A percentile compares a stretch with the other conserved stretches of the same genome.
Conservation (phyloP, 2,797 vertebrate species). For the Anguilla pacifica region DNA sequence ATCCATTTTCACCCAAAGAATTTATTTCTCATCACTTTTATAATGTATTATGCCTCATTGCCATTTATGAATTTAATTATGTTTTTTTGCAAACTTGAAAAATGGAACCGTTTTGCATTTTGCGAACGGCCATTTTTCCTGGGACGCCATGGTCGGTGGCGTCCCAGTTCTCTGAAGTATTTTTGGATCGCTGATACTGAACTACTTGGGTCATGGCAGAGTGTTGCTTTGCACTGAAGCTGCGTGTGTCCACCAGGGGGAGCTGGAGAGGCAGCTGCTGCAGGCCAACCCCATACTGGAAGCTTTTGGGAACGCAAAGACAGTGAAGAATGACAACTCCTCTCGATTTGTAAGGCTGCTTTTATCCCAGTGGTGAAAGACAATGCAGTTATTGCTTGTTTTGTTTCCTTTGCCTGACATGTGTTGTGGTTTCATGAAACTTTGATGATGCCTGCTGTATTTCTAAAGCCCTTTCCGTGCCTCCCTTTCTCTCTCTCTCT, state of each 20-base stretch:
- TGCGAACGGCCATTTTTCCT: not conserved
- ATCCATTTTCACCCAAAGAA: not conserved
- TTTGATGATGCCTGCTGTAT: conserved; percentile 16
- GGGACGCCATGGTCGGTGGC: not conserved
- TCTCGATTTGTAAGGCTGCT: conserved; percentile 82
- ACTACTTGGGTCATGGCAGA: not conserved
- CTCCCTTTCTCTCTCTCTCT: conserved; percentile 22
- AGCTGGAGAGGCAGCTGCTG: conserved; percentile 86
- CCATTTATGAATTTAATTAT: conserved; percentile 14
- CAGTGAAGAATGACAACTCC: conserved; percentile 90
- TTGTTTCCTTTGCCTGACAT: not conserved
- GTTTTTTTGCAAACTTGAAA: not conserved
- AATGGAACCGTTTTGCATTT: not conserved
- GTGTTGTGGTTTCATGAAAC: not conserved
- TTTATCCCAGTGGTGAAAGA: not conserved
- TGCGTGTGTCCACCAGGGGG: conserved; percentile 71
- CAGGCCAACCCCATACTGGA: conserved; percentile 89
- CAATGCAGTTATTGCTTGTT: not conserved
- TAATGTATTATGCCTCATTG: conserved; percentile 6
- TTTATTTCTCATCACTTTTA: conserved; percentile 3
- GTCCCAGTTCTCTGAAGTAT: not conserved
- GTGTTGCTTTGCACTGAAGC: not conserved
- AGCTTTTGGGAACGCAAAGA: conserved; percentile 89
- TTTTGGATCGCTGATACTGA: conserved; percentile 23
- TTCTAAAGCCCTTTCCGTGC: not conserved